A percentile compares a stretch with the other conserved stretches of the same genome.
phyloP scores from a whole-genome alignment of 2,113 vertebrate species.

The Mixornis gularis region DNA sequence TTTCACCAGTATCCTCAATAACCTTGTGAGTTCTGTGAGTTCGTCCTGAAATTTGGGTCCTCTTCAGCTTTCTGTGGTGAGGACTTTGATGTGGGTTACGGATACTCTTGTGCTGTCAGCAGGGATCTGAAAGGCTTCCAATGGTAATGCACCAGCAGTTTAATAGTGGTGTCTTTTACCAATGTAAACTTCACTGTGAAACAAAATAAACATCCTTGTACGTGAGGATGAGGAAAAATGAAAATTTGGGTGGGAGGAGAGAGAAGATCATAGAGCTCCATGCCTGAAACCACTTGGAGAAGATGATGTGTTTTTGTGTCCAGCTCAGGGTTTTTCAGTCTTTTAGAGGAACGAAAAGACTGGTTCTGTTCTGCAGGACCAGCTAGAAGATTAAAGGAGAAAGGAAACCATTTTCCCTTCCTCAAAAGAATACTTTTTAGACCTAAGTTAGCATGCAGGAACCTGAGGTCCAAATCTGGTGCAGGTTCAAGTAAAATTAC shows the following conservation, averaged over 20 bases:
- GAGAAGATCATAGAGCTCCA: not conserved
- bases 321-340: not conserved
- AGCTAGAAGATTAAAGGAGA: not conserved
- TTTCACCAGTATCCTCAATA: fast-evolving
- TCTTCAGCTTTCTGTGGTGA: not conserved
- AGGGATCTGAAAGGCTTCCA: not conserved
- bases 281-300: not conserved
- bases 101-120: not conserved
- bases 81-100: fast-evolving
- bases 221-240: not conserved
- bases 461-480: not conserved
- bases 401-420: not conserved
- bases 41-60: not conserved
- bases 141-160: not conserved
- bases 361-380: not conserved
- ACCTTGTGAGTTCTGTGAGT: not conserved
- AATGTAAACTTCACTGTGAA: not conserved
- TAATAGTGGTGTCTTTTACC: not conserved
- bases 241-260: not conserved
- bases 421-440: not conserved
- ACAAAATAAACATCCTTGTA: not conserved
- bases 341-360: not conserved
- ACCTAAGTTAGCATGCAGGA: not conserved
- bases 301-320: fast-evolving
- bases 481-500: not conserved